Conservation (phyloP, 2,797 vertebrate species). For the Sphenodon punctatus region DNA sequence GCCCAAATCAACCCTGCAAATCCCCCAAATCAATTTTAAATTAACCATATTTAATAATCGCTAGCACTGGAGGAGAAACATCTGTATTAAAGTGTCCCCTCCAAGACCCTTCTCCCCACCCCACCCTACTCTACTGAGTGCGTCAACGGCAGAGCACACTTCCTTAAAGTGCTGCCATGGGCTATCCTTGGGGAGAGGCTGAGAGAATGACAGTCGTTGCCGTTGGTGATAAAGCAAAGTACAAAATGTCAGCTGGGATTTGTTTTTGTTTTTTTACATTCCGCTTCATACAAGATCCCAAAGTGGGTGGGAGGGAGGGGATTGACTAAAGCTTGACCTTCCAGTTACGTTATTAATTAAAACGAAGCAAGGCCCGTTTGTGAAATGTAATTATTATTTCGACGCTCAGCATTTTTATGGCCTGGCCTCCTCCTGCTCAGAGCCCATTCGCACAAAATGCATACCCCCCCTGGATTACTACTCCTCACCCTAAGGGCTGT, state of each 20-base stretch:
- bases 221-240: neutral
- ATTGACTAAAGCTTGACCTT: neutral
- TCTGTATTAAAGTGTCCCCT: too few species aligned
- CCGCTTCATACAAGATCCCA: constrained; percentile 1
- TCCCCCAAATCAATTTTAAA: too few species aligned
- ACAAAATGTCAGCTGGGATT: neutral
- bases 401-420: neutral
- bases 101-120: too few species aligned
- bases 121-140: neutral
- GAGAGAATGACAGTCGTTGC: neutral
- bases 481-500: neutral
- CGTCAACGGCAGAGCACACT: neutral
- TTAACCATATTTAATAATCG: too few species aligned
- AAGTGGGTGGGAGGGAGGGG: constrained; percentile 37
- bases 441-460: neutral
- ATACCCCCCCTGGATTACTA: neutral
- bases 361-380: neutral
- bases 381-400: neutral
- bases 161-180: neutral
- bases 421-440: neutral
- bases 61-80: too few species aligned
- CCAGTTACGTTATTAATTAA: constrained; percentile 15
- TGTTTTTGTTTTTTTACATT: neutral
- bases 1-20: too few species aligned
- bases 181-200: neutral